Conservation (phyloP, 2,888 invertebrate species). For the Bhutanitis thaidina region DNA sequence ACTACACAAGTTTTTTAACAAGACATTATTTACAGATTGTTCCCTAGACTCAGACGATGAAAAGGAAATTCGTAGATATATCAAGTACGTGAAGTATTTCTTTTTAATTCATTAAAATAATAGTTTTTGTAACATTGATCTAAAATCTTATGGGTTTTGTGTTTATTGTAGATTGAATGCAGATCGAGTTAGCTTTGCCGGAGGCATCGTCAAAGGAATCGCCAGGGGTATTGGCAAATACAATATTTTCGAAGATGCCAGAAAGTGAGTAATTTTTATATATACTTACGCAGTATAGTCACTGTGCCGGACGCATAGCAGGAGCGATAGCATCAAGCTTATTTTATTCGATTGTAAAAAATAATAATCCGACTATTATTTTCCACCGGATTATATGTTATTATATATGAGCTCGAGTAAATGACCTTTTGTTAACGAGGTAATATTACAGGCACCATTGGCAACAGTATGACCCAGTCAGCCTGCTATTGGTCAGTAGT, state of each 20-base stretch:
- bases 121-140: neutral
- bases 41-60: slow-evolving; percentile 50
- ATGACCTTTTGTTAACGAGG: too few relatives aligned
- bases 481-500: too few relatives aligned
- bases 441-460: too few relatives aligned
- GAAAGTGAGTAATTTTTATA: slow-evolving; percentile 33
- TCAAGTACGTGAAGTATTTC: slow-evolving; percentile 48
- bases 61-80: slow-evolving; percentile 46
- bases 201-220: slow-evolving; percentile 44
- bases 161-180: slow-evolving; percentile 44
- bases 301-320: too few relatives aligned
- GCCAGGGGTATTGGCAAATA: slow-evolving; percentile 36
- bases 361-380: too few relatives aligned
- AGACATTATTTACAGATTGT: slow-evolving; percentile 36
- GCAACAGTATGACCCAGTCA: too few relatives aligned
- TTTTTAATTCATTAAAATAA: neutral
- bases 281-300: too few relatives aligned
- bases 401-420: too few relatives aligned
- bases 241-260: slow-evolving; percentile 36
- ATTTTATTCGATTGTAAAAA: too few relatives aligned
- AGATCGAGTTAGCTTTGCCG: slow-evolving; percentile 60
- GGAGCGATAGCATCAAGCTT: too few relatives aligned
- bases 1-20: too few relatives aligned
- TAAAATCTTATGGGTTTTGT: neutral
- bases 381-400: too few relatives aligned